Conservation (phyloP, 2,888 invertebrate genomes). For the Elmis aenea region DNA sequence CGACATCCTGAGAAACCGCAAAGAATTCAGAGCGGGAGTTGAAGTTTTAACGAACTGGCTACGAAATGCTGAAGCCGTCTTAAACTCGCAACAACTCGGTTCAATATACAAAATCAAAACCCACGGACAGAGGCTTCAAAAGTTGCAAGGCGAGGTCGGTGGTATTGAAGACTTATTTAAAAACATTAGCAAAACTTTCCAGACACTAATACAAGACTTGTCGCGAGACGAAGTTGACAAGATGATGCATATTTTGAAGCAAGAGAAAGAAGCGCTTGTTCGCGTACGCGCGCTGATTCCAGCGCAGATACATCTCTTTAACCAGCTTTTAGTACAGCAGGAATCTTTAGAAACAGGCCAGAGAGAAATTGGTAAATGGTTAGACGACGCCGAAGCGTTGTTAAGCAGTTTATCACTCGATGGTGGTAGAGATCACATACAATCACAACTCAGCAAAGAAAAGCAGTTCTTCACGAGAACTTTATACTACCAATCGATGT, state of each 20-base stretch:
- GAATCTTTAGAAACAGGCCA: constrained; percentile 86
- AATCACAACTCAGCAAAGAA: constrained; percentile 73
- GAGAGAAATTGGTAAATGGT: constrained; percentile 79
- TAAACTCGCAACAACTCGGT: constrained; percentile 67
- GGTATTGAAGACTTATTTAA: constrained; percentile 87
- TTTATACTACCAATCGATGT: constrained; percentile 87
- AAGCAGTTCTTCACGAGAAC: constrained; percentile 85
- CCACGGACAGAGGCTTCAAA: constrained; percentile 73
- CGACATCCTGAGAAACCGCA: constrained; percentile 74
- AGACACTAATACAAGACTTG: constrained; percentile 82
- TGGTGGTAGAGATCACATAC: constrained; percentile 66
- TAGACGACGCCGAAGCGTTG: constrained; percentile 76
- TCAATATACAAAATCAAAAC: constrained; percentile 72
- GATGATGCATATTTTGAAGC: constrained; percentile 83
- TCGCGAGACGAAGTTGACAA: constrained; percentile 86
- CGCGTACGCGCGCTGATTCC: constrained; percentile 79
- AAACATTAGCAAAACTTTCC: constrained; percentile 86
- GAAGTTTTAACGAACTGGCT: constrained; percentile 77
- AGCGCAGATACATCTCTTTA: constrained; percentile 73
- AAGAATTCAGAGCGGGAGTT: constrained; percentile 71
- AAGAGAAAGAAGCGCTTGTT: constrained; percentile 83
- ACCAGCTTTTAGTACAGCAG: constrained; percentile 80
- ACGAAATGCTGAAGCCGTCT: constrained; percentile 64
- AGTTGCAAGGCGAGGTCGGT: constrained; percentile 75
- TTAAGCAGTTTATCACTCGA: constrained; percentile 56